Base-by-base conservation (phyloP, 1,140 invertebrate genomes). In the Nomia melanderi region DNA sequence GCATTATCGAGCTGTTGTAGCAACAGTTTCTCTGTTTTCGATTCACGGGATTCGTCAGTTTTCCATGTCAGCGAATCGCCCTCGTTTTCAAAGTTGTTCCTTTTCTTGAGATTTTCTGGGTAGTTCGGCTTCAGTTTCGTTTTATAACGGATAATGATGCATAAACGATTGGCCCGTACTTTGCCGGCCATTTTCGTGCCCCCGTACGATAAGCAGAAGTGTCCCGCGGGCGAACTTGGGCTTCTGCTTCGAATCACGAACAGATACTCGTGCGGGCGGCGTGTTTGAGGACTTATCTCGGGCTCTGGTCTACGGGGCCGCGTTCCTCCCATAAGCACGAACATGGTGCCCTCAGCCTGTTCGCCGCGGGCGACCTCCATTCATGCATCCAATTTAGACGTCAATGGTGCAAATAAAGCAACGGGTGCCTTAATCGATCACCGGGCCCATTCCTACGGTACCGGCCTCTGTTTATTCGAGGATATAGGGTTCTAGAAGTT, bases 321-420 rank as follows among this genome's bases (percentile, higher is more conserved):
- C 41, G 71, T 72, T 73, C 72, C 67, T 80, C 78, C 77, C 67
- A 73, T 80, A 77, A 66, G 82, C 33, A 47, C 54, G 70, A 69
- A 60, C 57, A 69, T 31, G 81, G 72, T 78, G 82, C 84, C 80
- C 80, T 80, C 85, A 78, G 77, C 76, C 77, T 56, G 70, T 56
- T 76, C 84, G 77, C 83, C 79, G 76, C 82, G 77, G 77, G 82
- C 80, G 47, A 80, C 41, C 78, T 81, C 81, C 77, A 85, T 86
- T 86, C 82, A 84, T 75, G 84, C 81, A 78, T 82, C 86, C 86
- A 83, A 87, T 87, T 87, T 87, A 85, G 80, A 85, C 84, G 85
- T 87, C 81, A 83, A 85, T 83, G 71, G 82, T 73, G 77, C 80
- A 85, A 86, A 83, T 71, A 84, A 86, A 82, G 44, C 74, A 82